Base-by-base conservation (phyloP, 2,113 vertebrate genomes). In the Aepyceros melampus region DNA sequence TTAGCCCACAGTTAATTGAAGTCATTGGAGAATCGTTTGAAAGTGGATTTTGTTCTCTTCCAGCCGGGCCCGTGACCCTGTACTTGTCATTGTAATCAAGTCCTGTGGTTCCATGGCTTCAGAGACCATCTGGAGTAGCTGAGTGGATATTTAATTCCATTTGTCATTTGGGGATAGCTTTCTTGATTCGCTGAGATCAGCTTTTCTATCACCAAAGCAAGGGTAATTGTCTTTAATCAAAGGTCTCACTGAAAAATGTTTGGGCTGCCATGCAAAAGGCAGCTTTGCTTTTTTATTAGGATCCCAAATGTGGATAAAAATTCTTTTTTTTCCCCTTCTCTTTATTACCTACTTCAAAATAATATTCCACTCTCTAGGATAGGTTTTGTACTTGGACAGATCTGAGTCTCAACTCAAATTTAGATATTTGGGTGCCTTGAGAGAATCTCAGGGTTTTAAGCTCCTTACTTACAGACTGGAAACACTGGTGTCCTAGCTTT, bases 1-100 rank as follows among this genome's bases (percentile, higher is more conserved):
- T 97, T 51, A 62, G 84, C 93, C 53, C 86, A 49, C 29, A 43
- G 97, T 98, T 98, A 87, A 98, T 40, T 97, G 87, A 97, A 97
- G 88, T 95, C 90, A 53, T 21, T 3, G 17, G 94, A 97, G 94
- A 96, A 97, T 92, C 40, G 0, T 91, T 47, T 60, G 55, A 95
- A 92, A 97, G 62, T 95, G 74, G 78, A 83, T 97, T 97, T 94
- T 81, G 49, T 82, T 94, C 67, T 60, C 21, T 91, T 94, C 92
- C 29, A 40, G 91, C 23, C 36, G 60, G 88, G 81, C 76, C 96
- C 62, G 4, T 19, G 86, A 84, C 92, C 97, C 90, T 36, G 11
- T 84, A 94, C 76, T 93, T 40, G 53, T 87, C 90, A 6, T 56
- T 85, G 89, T 97, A 96, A 98, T 98, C 97, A 98, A 95, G 90